Percentiles rank a stretch among this genome's conserved stretches.
phyloP scores from a whole-genome alignment of 2,113 vertebrate genomes.

The Lathamus discolor region DNA sequence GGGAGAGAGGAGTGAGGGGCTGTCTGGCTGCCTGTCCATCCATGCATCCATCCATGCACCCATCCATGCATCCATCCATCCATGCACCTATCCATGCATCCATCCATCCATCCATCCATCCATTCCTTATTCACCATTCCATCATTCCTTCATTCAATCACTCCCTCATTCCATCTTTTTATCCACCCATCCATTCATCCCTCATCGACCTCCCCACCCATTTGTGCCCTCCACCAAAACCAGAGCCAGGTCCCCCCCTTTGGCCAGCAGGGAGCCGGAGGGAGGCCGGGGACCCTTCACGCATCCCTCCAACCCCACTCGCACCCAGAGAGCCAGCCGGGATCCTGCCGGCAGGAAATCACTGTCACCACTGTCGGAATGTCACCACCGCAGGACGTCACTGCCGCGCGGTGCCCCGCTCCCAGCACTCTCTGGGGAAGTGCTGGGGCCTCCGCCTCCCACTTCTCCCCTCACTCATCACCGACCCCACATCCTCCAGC shows the following conservation, averaged over 20 bases:
- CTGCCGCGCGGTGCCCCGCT: rapidly evolving
- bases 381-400: not conserved
- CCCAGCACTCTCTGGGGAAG: not conserved
- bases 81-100: too few relatives aligned
- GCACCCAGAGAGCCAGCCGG: not conserved
- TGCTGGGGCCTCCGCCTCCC: not conserved
- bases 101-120: not conserved
- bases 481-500: rapidly evolving
- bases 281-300: rapidly evolving
- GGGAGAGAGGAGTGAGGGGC: not conserved
- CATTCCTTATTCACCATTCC: too few relatives aligned
- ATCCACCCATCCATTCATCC: too few relatives aligned
- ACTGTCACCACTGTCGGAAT: not conserved
- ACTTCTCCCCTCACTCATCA: not conserved
- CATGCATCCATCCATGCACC: too few relatives aligned
- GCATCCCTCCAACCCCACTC: too few relatives aligned
- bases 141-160: too few relatives aligned
- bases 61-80: too few relatives aligned
- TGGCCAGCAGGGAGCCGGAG: not conserved
- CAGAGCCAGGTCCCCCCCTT: not conserved
- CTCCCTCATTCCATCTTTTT: too few relatives aligned
- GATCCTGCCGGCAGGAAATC: rapidly evolving
- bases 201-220: not conserved
- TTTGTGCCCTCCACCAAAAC: not conserved
- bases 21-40: not conserved